Evolutionary conservation across 2,888 invertebrate species (phyloP), one percentile per base, ranked within the genome.

Genomic region (Sarcophaga rosellei): DNA sequence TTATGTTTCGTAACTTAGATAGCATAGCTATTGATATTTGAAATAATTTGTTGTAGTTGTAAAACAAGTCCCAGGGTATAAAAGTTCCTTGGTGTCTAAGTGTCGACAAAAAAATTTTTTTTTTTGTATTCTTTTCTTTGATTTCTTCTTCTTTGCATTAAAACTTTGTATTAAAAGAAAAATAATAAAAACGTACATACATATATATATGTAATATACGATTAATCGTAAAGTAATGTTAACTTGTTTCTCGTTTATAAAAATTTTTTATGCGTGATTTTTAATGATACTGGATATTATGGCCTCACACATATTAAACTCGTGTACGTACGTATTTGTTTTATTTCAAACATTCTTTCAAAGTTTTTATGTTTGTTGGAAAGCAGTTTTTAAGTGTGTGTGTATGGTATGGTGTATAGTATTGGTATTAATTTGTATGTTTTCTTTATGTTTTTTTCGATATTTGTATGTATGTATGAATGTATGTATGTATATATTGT

Each of bases 221-320:
- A 3, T 61, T 61, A 61, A 53, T 15, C 15, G 53, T 59, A 59
- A 23, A 15, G 20, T 70, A 57, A 57, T 57, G 53, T 53, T 53
- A 53, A 12, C 17, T 17, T 17, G n/a, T 59, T 59, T 25, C 35
- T 20, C 57, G 35, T 59, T 70, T 72, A 53, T 35, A 57, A 12
- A 10, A 59, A 17, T 35, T 70, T 44, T 66, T 73, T 82, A 82
- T 61, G 76, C 66, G 76, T 82, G 81, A 72, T 72, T 82, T 82
- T 82, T 82, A 82, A 82, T 82, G 81, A 82, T 70, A 65, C 70
- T 20, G 75, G 75, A 76, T 81, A 76, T 81, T 63, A 76, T 65
- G 65, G 76, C 66, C 74, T 72, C n/a, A 78, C 73, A 73, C 68
- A 78, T 73, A 62, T 44, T 83, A 61, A 62, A 78, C 59, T 83